A percentile compares a stretch with the other conserved stretches of the same genome.
phyloP scores from a whole-genome alignment of 2,888 invertebrate species.

The Octonoba sinensis region DNA sequence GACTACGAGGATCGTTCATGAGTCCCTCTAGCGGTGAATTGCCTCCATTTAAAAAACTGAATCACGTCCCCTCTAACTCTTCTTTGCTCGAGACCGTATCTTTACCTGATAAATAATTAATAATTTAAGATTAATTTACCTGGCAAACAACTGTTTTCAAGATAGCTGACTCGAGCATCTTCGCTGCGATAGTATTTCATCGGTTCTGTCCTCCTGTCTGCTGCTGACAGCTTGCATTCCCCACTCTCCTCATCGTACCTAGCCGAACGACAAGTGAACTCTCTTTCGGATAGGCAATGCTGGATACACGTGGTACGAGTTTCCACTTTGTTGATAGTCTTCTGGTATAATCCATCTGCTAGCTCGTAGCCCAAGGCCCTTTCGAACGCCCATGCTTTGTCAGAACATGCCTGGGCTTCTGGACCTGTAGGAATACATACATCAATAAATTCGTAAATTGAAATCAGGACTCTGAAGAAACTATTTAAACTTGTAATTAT shows the following conservation, averaged over 20 bases:
- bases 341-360: constrained; percentile 72
- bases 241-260: constrained; percentile 73
- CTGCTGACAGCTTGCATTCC: constrained; percentile 73
- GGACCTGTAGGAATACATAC: constrained; percentile 54
- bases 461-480: neutral
- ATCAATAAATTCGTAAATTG: too few relatives aligned
- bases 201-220: constrained; percentile 73
- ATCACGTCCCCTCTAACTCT: too few relatives aligned
- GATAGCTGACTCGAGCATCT: constrained; percentile 72
- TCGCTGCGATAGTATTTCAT: constrained; percentile 62
- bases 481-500: neutral
- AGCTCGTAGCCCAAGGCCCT: constrained; percentile 73
- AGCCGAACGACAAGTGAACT: constrained; percentile 73
- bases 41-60: too few relatives aligned
- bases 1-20: too few relatives aligned
- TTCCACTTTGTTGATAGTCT: constrained; percentile 72
- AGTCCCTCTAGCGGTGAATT: too few relatives aligned
- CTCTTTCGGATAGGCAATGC: constrained; percentile 72
- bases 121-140: constrained; percentile 70
- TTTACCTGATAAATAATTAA: too few relatives aligned
- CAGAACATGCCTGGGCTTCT: constrained; percentile 69
- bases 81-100: too few relatives aligned
- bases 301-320: constrained; percentile 74
- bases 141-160: constrained; percentile 75
- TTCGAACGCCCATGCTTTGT: constrained; percentile 74